Conservation (phyloP, 1,140 invertebrate species). For the Tenebrio molitor region DNA sequence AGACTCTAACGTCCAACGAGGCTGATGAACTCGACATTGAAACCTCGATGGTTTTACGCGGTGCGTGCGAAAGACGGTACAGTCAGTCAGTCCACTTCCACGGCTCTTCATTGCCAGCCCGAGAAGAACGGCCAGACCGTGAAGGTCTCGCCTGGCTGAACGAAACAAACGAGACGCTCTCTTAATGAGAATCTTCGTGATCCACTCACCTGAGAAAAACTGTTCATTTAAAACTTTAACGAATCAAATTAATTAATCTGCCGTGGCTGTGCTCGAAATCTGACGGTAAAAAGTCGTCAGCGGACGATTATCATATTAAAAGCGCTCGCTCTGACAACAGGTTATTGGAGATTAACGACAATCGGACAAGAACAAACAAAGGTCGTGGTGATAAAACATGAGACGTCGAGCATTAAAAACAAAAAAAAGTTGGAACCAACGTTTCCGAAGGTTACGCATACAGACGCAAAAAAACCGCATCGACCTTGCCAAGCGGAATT, state of each 20-base stretch:
- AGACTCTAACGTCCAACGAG: slow-evolving; percentile 1
- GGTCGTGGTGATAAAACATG: slow-evolving; percentile 3
- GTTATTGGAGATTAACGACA: not conserved
- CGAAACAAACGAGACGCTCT: slow-evolving; percentile 40
- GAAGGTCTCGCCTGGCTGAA: slow-evolving; percentile 48
- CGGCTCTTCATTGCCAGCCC: slow-evolving; percentile 22
- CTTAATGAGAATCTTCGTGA: slow-evolving; percentile 45
- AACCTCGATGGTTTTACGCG: slow-evolving; percentile 39
- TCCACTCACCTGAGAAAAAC: slow-evolving; percentile 42
- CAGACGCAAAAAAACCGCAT: slow-evolving; percentile 41
- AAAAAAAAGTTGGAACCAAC: slow-evolving; percentile 1
- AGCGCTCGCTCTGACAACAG: not conserved
- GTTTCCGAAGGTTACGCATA: slow-evolving; percentile 29
- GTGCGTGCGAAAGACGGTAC: slow-evolving; percentile 17
- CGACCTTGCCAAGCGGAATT: slow-evolving; percentile 40
- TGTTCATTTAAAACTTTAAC: slow-evolving; percentile 1
- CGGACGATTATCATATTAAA: no score
- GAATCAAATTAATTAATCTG: slow-evolving; percentile 6
- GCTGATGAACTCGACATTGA: slow-evolving; percentile 30
- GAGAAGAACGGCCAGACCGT: slow-evolving; percentile 50
- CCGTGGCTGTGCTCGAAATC: no score
- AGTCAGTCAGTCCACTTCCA: slow-evolving; percentile 6
- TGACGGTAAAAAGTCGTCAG: no score
- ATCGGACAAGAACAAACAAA: slow-evolving; percentile 5
- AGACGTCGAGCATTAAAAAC: not conserved